These are phyloP conservation scores for Heteromyza rotundicornis DNA, from an alignment of 2,888 invertebrate genomes.

Conservation along the genomic window DNA sequence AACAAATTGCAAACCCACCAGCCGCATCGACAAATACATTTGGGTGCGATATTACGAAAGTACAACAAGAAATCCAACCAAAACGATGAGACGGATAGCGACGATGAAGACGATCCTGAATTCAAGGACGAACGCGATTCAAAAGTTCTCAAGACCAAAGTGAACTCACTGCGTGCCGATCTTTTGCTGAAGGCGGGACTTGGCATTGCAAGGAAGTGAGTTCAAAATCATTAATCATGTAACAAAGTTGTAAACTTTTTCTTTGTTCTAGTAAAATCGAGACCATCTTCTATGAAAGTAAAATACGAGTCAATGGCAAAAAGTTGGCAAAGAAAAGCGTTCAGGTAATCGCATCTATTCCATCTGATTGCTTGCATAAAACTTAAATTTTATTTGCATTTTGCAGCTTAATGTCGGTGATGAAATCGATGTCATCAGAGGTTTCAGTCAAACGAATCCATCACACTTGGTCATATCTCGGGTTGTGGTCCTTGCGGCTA, in stretches of 20 bases:
- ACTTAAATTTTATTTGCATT: not conserved
- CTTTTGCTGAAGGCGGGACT: constrained; percentile 73
- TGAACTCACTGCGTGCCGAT: constrained; percentile 76
- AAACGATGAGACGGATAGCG: constrained; percentile 64
- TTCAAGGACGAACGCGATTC: constrained; percentile 68
- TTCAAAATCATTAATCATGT: constrained; percentile 7
- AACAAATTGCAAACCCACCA: too few species aligned
- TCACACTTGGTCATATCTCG: constrained; percentile 74
- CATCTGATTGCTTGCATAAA: not conserved
- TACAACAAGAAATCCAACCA: constrained; percentile 37
- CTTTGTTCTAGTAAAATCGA: constrained; percentile 74
- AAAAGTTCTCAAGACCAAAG: constrained; percentile 69
- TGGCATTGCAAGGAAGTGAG: constrained; percentile 76
- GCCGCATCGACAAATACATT: too few species aligned
- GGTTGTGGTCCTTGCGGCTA: constrained; percentile 69
- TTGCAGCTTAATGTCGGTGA: constrained; percentile 72
- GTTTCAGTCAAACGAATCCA: constrained; percentile 71
- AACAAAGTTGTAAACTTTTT: not conserved
- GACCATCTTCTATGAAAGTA: constrained; percentile 79
- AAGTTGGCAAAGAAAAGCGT: constrained; percentile 78
- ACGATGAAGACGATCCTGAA: constrained; percentile 63
- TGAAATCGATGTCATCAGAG: constrained; percentile 79
- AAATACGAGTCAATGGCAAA: constrained; percentile 79
- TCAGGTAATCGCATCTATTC: constrained; percentile 64
- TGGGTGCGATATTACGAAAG: not conserved